Base-by-base conservation (phyloP, 2,113 vertebrate genomes). In the Anthoscopus minutus region DNA sequence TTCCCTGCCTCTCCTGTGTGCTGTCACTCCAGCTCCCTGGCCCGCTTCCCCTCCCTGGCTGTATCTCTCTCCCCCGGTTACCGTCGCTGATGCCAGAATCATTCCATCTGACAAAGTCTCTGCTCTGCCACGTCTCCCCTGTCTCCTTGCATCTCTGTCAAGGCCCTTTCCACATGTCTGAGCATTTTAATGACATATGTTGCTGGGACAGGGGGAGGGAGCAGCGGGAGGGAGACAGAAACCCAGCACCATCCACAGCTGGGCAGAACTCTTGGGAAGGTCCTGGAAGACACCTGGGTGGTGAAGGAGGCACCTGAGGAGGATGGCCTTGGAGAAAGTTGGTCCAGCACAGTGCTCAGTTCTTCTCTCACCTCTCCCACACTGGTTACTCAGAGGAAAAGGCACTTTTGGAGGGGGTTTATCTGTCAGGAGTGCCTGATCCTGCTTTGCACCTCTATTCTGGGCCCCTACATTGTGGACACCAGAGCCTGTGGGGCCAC, bases 141-240 rank as follows among this genome's bases (percentile, higher is more conserved):
- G 98, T 98, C 98, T 98, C 86, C 96, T 97, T 95, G 61, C 89
- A 97, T 98, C 97, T 98, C 96, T 91, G 94, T 98, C 98, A 98
- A 96, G 85, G 86, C 96, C 95, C 87, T 97, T 98, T 98, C 97
- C 97, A 98, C 98, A 93, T 87, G 96, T 97, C 97, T 98, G 97
- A 98, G 96, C 97, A 97, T 97, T 98, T 97, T 97, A 97, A 97
- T 98, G 98, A 97, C 98, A 98, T 98, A 98, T 97, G 97, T 97
- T 98, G 98, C 93, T 96, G 87, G 86, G 86, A 96, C 88, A 65
- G 72, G 74, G 91, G 85, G 64, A 86, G 80, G 92, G 88, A 35
- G 67, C 86, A 84, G 89, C 37, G 51, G 62, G 47, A 86, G 80
- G 88, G 93, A 23, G 47, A 58, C 0, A 0, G 19, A 21, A 56